Conservation (phyloP, 2,113 vertebrate species). For the Microcebus ravelobensis region DNA sequence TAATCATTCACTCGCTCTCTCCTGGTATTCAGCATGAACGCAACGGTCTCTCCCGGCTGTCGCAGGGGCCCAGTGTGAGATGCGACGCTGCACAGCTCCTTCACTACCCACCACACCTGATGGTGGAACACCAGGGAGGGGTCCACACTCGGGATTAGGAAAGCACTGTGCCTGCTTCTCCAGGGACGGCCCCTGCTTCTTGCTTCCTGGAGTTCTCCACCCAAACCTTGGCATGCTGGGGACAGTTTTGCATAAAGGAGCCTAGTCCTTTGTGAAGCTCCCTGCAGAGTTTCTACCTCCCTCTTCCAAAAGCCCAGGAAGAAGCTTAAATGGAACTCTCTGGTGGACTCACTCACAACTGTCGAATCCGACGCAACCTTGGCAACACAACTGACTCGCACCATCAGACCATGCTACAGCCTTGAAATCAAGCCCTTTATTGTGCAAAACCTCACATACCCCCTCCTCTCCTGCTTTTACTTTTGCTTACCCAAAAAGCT, state of each 20-base stretch:
- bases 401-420: background rate
- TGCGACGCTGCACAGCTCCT: no score
- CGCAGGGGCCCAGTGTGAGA: no score
- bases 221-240: fast-evolving
- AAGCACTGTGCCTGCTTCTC: background rate
- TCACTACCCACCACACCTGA: background rate
- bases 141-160: background rate
- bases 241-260: background rate
- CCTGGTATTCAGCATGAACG: background rate
- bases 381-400: background rate
- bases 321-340: background rate
- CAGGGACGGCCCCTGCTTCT: no score
- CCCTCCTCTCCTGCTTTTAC: background rate
- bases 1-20: background rate
- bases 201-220: background rate
- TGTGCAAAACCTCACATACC: background rate
- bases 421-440: conserved; percentile 59
- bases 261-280: background rate
- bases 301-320: background rate
- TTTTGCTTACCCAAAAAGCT: conserved; percentile 40
- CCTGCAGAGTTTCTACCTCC: background rate
- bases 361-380: background rate
- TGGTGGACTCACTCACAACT: background rate
- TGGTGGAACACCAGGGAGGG: background rate
- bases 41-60: background rate